Conservation (phyloP, 2,888 invertebrate genomes). For the Dryadula phaetusa region DNA sequence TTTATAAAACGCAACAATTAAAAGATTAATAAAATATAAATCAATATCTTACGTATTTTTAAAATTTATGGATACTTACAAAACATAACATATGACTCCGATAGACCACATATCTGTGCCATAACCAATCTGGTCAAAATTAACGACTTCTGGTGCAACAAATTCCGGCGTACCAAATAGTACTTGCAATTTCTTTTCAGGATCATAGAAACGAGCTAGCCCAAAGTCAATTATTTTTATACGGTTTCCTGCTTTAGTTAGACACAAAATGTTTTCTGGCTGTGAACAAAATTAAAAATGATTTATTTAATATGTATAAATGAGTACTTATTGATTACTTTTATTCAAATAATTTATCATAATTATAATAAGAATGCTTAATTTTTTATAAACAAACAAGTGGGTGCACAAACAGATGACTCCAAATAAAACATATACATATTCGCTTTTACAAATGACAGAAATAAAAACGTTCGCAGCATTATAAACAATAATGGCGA, state of each 20-base stretch:
- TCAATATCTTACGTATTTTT: background rate
- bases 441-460: slow-evolving; percentile 36
- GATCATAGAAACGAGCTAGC: slow-evolving; percentile 95
- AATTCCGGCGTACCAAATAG: slow-evolving; percentile 99
- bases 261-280: slow-evolving; percentile 99
- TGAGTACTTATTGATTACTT: background rate
- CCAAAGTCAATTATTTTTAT: slow-evolving; percentile 99
- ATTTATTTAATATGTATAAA: background rate
- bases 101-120: slow-evolving; percentile 99
- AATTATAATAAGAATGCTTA: background rate
- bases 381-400: background rate
- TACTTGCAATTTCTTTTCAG: slow-evolving; percentile 95
- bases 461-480: slow-evolving; percentile 45
- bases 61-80: slow-evolving; percentile 89
- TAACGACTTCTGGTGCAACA: slow-evolving; percentile 99
- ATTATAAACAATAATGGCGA: slow-evolving; percentile 55
- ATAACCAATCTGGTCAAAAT: slow-evolving; percentile 98
- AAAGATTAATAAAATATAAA: background rate
- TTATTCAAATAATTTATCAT: background rate
- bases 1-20: slow-evolving; percentile 1
- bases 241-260: slow-evolving; percentile 97
- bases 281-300: slow-evolving; percentile 65
- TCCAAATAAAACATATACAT: slow-evolving; percentile 27
- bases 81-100: slow-evolving; percentile 98
- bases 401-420: slow-evolving; percentile 23